Percentiles rank a stretch among this genome's conserved stretches.
phyloP scores from a whole-genome alignment of 2,888 invertebrate genomes.

The Arctia plantaginis region DNA sequence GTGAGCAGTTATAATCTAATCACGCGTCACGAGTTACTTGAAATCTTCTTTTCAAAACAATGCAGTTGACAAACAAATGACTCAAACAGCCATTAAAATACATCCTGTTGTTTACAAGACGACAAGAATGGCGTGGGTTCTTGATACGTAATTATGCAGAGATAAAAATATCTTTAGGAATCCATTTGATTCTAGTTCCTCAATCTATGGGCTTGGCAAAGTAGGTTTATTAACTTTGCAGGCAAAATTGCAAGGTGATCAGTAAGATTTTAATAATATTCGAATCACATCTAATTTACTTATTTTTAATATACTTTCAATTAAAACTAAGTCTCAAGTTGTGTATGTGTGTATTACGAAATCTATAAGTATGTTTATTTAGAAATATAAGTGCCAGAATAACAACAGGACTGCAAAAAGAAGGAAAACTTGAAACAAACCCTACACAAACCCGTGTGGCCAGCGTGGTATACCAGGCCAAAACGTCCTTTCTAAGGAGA shows the following conservation, averaged over 20 bases:
- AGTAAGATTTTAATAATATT: too few species aligned
- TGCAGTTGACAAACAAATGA: slow-evolving; percentile 40
- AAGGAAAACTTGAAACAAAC: too few species aligned
- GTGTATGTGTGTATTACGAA: too few species aligned
- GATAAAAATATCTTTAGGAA: background rate
- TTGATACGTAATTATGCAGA: background rate
- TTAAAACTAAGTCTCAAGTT: too few species aligned
- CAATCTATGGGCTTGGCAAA: background rate
- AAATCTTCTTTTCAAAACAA: slow-evolving; percentile 21
- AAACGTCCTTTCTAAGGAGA: too few species aligned
- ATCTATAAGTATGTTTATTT: too few species aligned
- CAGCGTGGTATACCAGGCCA: too few species aligned
- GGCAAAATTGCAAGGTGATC: background rate
- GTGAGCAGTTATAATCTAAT: slow-evolving; percentile 4
- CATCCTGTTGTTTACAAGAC: slow-evolving; percentile 31
- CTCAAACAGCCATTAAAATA: slow-evolving; percentile 26
- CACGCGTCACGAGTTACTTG: background rate
- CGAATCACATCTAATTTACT: too few species aligned
- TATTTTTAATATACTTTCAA: too few species aligned
- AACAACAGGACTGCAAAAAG: too few species aligned
- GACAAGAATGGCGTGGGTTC: slow-evolving; percentile 31
- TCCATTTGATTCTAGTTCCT: background rate
- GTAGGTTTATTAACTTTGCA: background rate
- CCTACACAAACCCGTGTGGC: too few species aligned
- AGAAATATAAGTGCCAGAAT: too few species aligned